phyloP scores from a whole-genome alignment of 2,113 vertebrate species.

The Poecile atricapillus region DNA sequence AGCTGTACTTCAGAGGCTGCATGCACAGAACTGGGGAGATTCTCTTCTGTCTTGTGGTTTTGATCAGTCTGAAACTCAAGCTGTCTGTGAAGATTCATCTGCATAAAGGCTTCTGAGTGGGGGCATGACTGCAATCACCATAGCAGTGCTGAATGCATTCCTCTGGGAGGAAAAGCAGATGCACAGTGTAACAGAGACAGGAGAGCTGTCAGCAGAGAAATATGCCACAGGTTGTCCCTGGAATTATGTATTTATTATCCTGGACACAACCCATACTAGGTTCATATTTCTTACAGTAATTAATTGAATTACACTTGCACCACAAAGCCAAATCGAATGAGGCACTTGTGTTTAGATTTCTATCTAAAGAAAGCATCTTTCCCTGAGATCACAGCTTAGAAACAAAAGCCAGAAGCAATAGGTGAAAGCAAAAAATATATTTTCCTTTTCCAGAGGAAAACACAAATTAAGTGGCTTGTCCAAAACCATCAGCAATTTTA shows the following conservation, averaged over 20 bases:
- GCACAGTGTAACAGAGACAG: neutral
- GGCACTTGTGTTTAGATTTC: neutral
- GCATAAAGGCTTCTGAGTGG: neutral
- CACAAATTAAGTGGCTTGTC: neutral
- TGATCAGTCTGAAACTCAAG: neutral
- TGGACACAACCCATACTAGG: neutral
- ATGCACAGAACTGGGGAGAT: neutral
- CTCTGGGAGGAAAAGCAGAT: conserved; percentile 27
- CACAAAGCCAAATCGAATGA: conserved; percentile 18
- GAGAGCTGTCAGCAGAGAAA: neutral
- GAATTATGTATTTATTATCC: neutral
- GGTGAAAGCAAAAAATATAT: neutral
- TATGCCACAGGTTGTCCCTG: neutral
- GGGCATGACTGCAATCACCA: neutral
- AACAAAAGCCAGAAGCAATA: neutral
- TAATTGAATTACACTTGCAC: conserved; percentile 36
- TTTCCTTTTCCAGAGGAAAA: neutral
- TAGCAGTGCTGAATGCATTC: neutral
- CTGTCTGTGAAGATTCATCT: neutral
- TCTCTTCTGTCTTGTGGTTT: neutral
- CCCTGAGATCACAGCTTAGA: neutral
- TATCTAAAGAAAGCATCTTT: neutral
- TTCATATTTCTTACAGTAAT: conserved; percentile 33
- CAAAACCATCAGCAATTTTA: neutral
- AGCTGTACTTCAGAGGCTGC: fast-evolving